Evolutionary conservation across 2,888 invertebrate genomes (phyloP).

Genomic region (Cyaniris semiargus): DNA sequence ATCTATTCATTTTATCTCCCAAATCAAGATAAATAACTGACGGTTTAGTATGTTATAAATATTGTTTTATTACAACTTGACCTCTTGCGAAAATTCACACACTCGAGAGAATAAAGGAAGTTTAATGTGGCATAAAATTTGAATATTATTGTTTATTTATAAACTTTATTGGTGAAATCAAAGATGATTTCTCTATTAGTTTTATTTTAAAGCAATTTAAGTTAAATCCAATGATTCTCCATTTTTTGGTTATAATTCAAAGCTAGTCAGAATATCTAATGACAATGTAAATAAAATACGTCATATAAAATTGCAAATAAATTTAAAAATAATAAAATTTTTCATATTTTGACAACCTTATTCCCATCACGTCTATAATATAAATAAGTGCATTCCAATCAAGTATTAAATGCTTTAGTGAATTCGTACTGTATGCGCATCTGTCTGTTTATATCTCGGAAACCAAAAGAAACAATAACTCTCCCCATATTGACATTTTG

Average conservation of each 20-base stretch:
- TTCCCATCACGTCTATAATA: conserved; percentile 36
- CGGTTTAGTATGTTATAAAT: neutral
- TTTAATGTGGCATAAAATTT: neutral
- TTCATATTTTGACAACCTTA: neutral
- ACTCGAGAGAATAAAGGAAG: neutral
- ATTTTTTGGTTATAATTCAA: neutral
- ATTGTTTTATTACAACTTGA: conserved; percentile 2
- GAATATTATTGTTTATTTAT: conserved; percentile 6
- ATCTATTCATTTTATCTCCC: conserved; percentile 6
- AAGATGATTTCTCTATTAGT: neutral
- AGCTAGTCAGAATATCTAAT: neutral
- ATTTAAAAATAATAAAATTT: neutral
- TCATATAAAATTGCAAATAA: neutral
- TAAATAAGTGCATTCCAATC: conserved; percentile 41
- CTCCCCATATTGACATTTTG: neutral
- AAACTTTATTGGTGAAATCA: neutral
- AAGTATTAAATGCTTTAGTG: conserved; percentile 36
- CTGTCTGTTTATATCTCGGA: conserved; percentile 5
- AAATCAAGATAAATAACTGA: conserved; percentile 9
- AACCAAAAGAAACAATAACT: neutral
- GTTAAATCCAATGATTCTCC: neutral
- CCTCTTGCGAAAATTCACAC: conserved; percentile 10
- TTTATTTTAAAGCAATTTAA: neutral
- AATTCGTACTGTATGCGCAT: conserved; percentile 13
- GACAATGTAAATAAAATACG: neutral